Base-by-base conservation (phyloP, 2,113 vertebrate genomes). In the Prochilodus magdalenae region DNA sequence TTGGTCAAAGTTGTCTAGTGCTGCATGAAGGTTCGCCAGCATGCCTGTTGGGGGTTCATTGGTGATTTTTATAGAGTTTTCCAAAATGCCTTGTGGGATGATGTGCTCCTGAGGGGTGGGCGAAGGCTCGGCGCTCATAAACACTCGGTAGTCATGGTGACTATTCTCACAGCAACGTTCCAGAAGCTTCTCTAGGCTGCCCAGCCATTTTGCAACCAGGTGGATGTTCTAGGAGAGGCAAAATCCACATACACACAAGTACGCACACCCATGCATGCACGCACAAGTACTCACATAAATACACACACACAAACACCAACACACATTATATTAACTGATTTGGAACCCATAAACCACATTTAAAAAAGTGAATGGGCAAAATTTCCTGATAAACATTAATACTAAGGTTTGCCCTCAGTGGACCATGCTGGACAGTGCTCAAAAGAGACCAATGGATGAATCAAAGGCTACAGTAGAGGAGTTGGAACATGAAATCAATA, bases 11-110 rank as follows among this genome's bases (percentile, higher is more conserved):
- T 94, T 94, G 89, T 93, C 93, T 77, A 94, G 79, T 24, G 93
- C 93, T 69, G 93, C 88, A 0, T 89, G 90, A 13, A 93, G 83
- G 88, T 95, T 94, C 33, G 94, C 93, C 51, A 94, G 91, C 90
- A 89, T 95, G 82, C 95, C 94, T 4, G 94, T 94, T 24, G 92
- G 93, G 67, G 92, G 92, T 80, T 96, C 94, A 33, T 94, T 95
- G 72, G 93, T 95, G 89, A 93, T 95, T 93, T 95, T 96, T 83
- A 95, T 94, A 33, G 92, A 91, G 72, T 92, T 94, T 91, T 96
- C 93, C 84, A 94, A 91, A 89, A 96, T 95, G 2, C 91, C 93
- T 90, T 93, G 92, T 24, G 94, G 92, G 86, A 95, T 91, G 29
- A 94, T 92, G 88, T 94, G 91, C 57, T 93, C 93, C 85, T 94